These are phyloP conservation scores for Procambarus clarkii DNA, from an alignment of 1,140 invertebrate species.

Conservation along the genomic window DNA sequence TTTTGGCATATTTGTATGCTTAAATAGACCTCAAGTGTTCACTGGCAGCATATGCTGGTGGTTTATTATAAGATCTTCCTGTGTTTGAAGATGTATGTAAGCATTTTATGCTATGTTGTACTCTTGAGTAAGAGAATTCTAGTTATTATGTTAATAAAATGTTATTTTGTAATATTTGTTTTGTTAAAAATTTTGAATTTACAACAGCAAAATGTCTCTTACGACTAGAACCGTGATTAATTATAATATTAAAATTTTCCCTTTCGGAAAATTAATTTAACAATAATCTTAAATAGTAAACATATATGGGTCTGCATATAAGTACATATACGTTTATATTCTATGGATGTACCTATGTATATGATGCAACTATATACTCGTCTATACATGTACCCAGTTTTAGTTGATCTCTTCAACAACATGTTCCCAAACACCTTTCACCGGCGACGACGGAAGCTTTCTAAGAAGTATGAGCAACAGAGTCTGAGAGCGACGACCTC, in stretches of 20 bases:
- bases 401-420: not conserved
- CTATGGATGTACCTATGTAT: not conserved
- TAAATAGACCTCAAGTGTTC: not conserved
- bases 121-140: constrained; percentile 24
- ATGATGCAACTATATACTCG: not conserved
- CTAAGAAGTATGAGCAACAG: not conserved
- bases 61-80: not conserved
- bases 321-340: no score
- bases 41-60: not conserved
- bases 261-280: no score
- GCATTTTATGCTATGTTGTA: constrained; percentile 11
- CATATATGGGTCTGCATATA: no score
- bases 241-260: no score
- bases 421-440: not conserved
- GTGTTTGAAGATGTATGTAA: constrained; percentile 23
- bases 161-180: constrained; percentile 13
- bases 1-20: not conserved
- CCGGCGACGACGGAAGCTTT: not conserved
- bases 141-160: constrained; percentile 34
- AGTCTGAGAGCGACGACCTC: not conserved
- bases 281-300: no score
- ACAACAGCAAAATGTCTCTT: not conserved
- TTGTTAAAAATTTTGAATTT: not conserved
- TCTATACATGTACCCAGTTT: no score
- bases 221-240: not conserved